phyloP scores from a whole-genome alignment of 2,888 invertebrate species.

The Lydus trimaculatus region DNA sequence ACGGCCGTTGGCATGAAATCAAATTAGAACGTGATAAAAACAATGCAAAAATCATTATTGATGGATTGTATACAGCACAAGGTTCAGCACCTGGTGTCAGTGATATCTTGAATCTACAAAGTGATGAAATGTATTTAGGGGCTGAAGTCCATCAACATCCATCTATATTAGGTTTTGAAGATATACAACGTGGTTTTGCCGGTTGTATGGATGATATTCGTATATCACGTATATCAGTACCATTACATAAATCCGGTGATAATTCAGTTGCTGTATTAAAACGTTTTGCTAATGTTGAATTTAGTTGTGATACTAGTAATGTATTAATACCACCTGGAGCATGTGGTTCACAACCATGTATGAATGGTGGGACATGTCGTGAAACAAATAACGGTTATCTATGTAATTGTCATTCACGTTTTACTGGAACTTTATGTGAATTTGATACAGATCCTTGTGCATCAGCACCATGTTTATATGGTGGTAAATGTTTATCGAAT shows the following conservation, averaged over 20 bases:
- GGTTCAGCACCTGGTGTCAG: constrained; percentile 83
- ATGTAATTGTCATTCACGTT: constrained; percentile 76
- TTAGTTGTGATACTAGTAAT: constrained; percentile 69
- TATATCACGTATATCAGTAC: constrained; percentile 77
- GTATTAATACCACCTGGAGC: constrained; percentile 69
- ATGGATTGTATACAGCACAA: constrained; percentile 75
- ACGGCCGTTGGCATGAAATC: constrained; percentile 85
- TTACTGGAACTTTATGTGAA: constrained; percentile 78
- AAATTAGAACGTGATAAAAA: constrained; percentile 83
- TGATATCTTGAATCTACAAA: constrained; percentile 84
- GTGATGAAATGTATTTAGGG: constrained; percentile 83
- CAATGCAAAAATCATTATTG: constrained; percentile 78
- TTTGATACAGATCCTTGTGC: constrained; percentile 88
- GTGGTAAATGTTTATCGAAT: constrained; percentile 73
- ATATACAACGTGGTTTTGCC: constrained; percentile 81
- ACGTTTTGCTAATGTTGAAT: constrained; percentile 74
- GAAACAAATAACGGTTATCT: constrained; percentile 64
- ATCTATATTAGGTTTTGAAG: constrained; percentile 73
- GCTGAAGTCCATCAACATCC: constrained; percentile 82
- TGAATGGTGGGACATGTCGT: constrained; percentile 75
- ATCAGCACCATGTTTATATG: constrained; percentile 85
- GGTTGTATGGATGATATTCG: constrained; percentile 92
- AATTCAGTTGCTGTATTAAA: constrained; percentile 71
- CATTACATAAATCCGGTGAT: constrained; percentile 73
- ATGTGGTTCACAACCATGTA: constrained; percentile 80